Base-by-base conservation (phyloP, 2,113 vertebrate genomes). In the Etheostoma spectabile region DNA sequence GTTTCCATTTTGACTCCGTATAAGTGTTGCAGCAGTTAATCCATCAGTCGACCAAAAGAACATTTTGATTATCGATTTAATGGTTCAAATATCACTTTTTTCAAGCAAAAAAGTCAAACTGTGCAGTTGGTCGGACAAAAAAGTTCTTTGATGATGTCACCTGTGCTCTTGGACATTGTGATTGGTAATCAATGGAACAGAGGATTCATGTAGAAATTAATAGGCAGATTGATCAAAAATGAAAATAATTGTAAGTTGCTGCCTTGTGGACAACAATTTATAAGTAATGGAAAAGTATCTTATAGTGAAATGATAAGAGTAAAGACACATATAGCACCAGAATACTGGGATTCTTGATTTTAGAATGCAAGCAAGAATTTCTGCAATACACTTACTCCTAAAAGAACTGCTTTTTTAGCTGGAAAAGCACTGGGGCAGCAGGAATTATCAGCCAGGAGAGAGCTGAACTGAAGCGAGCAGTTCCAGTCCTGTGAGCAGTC, bases 391-490 rank as follows among this genome's bases (percentile, higher is more conserved):
- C 10, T 42, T 10, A 14, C 52, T 5, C 38, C 14, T 11, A 19
- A 48, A 70, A 35, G 5, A 55, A 27, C 49, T 15, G 35, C 2
- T 82, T 30, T 27, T 21, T 46, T 61, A 57, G 15, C 73, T 67
- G 42, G 56, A 62, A 79, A 69, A 14, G 35, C 46, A 49, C 3
- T 3, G 19, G 38, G n/a, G 72, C 75, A 61, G 52, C 63, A 71
- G 69, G 77, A 68, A 53, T 75, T 66, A 72, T 19, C 51, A 1
- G 68, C 56, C 67, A 66, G 69, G n/a, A 13, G 30, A 55, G 74
- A 15, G 7, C 75, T 86, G 13, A 88, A 42, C 35, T 65, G 68
- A 87, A 89, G 74, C 57, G 64, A 88, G 64, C 65, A n/a, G 77
- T 52, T 86, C 45, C 57, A 18, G 88, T 75, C 74, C 49, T 66